These are phyloP conservation scores for Solen grandis DNA, from an alignment of 1,140 invertebrate genomes.

Conservation along the genomic window DNA sequence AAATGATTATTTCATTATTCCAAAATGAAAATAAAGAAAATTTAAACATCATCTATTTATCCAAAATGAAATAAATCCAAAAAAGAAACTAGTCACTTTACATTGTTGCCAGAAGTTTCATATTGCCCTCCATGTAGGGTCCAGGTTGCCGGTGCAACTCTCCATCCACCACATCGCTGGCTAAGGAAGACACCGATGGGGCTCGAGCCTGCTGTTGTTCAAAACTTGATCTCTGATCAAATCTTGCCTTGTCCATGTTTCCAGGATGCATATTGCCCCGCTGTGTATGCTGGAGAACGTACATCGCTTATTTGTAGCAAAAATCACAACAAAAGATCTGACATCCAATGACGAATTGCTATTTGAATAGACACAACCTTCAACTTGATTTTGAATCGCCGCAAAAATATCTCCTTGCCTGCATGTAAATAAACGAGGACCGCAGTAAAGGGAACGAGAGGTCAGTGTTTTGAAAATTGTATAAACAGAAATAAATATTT, in stretches of 20 bases:
- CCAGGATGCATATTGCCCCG: background rate
- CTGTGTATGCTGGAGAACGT: constrained; percentile 43
- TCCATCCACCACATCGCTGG: background rate
- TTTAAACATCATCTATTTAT: no score
- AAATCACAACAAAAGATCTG: background rate
- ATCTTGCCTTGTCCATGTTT: background rate
- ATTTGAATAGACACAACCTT: background rate
- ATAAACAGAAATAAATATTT: background rate
- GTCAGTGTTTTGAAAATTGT: background rate
- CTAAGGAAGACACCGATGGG: background rate
- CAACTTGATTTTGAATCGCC: background rate
- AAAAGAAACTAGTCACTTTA: no score
- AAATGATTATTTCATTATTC: no score
- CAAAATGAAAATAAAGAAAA: no score
- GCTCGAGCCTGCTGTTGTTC: background rate
- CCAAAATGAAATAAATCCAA: no score
- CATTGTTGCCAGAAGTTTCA: constrained; percentile 54
- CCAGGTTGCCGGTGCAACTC: background rate
- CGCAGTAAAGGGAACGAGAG: constrained; percentile 1
- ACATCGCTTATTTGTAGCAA: constrained; percentile 22
- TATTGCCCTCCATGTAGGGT: constrained; percentile 50
- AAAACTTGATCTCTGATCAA: constrained; percentile 7
- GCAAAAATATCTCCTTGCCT: background rate
- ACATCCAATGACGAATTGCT: background rate
- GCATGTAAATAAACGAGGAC: constrained; percentile 52